Evolutionary conservation across 2,888 invertebrate species (phyloP).

Genomic region (Acanthosepion esculentum): DNA sequence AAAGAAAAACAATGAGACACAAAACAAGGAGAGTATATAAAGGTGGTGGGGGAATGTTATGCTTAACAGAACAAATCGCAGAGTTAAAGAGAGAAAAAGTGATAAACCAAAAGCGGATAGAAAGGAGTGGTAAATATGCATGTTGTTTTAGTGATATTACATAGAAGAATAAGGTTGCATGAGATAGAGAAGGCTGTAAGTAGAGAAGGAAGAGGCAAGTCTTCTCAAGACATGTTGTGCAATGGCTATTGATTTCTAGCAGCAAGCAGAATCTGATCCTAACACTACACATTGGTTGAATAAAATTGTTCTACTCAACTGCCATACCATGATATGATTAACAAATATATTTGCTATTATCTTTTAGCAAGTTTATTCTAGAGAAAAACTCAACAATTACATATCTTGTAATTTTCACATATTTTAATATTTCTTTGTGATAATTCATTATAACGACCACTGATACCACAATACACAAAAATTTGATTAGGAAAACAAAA

Average conservation of each 20-base stretch:
- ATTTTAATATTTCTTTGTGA: not conserved
- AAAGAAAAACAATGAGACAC: not conserved
- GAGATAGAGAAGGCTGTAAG: not conserved
- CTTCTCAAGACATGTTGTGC: not conserved
- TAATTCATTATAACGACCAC: not conserved
- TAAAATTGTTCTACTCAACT: not conserved
- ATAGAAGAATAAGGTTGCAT: not conserved
- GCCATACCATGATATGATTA: not conserved
- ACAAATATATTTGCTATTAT: too few species aligned
- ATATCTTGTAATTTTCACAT: not conserved
- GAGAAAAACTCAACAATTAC: not conserved
- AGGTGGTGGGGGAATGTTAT: not conserved
- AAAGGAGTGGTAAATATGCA: conserved; percentile 17
- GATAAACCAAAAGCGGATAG: not conserved
- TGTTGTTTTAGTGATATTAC: not conserved
- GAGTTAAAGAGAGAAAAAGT: not conserved
- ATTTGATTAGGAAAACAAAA: not conserved
- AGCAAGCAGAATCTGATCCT: conserved; percentile 21
- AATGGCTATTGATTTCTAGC: conserved; percentile 33
- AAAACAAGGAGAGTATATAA: not conserved
- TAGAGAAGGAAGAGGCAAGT: conserved; percentile 14
- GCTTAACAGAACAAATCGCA: not conserved
- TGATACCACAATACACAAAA: not conserved
- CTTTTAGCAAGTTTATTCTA: not conserved
- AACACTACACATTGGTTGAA: not conserved